These are phyloP conservation scores for Catostomus latipinnis DNA, from an alignment of 2,797 vertebrate genomes.

Conservation along the genomic window DNA sequence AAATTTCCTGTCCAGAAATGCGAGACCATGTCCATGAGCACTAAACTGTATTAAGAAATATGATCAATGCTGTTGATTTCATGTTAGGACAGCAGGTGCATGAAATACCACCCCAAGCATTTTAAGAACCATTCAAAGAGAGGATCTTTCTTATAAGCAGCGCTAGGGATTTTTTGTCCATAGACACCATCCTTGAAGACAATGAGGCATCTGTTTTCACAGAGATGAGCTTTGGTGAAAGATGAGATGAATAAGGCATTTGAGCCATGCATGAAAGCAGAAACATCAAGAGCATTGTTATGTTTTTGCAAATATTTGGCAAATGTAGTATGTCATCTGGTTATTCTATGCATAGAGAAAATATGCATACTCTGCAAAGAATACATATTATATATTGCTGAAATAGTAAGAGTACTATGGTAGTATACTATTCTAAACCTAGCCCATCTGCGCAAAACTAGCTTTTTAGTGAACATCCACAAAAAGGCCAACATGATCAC, in stretches of 20 bases:
- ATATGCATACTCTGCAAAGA: too few relatives aligned
- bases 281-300: neutral
- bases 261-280: neutral
- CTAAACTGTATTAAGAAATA: conserved; percentile 55
- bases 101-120: conserved; percentile 18
- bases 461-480: neutral
- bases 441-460: neutral
- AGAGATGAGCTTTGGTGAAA: neutral
- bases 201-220: neutral
- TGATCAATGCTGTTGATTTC: conserved; percentile 45
- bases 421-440: too few relatives aligned
- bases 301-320: too few relatives aligned
- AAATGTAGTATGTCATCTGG: too few relatives aligned
- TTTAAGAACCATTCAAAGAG: conserved; percentile 43
- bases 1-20: conserved; percentile 59
- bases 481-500: too few relatives aligned
- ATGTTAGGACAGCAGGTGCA: conserved; percentile 47
- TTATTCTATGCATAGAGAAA: too few relatives aligned
- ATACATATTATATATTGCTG: too few relatives aligned
- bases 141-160: conserved; percentile 38
- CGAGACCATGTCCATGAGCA: conserved; percentile 56
- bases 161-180: conserved; percentile 31
- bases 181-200: conserved; percentile 22
- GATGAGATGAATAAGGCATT: neutral
- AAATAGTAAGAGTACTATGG: too few relatives aligned